phyloP scores from a whole-genome alignment of 92 coral and sea anemone genomes.

The Anthopleura xanthogrammica region DNA sequence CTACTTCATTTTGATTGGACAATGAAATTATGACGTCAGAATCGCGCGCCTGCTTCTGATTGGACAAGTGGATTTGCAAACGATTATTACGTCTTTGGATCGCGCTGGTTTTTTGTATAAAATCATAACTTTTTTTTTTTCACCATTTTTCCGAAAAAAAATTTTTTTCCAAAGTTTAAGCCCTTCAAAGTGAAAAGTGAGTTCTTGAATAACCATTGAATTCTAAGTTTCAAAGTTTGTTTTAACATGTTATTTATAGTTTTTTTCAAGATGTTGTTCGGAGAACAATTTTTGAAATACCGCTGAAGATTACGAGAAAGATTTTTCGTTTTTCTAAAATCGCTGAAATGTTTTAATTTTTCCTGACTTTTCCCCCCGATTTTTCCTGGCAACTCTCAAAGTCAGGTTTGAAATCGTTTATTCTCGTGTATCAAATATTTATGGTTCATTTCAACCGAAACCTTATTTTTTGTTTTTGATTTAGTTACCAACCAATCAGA shows the following conservation, averaged over 20 bases:
- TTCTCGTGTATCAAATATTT: background rate
- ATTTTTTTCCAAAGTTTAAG: too few species aligned
- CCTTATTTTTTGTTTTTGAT: background rate
- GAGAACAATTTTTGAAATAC: too few species aligned
- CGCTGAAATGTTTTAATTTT: background rate
- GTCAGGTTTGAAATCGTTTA: background rate
- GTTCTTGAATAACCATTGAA: too few species aligned
- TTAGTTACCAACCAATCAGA: background rate
- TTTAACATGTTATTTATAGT: too few species aligned
- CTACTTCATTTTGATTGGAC: background rate
- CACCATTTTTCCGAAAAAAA: too few species aligned
- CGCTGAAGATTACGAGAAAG: too few species aligned
- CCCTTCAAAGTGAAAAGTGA: too few species aligned
- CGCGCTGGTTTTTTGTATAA: background rate
- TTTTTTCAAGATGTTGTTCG: too few species aligned
- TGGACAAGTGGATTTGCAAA: background rate
- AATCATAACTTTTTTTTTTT: background rate
- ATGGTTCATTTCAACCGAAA: background rate
- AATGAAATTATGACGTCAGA: background rate
- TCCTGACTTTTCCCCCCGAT: background rate
- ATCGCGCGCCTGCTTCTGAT: background rate
- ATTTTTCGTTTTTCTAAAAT: too few species aligned
- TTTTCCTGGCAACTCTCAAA: background rate
- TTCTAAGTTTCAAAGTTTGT: too few species aligned
- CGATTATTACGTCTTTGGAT: background rate